Base-by-base conservation (phyloP, 2,888 invertebrate species). In the Meteorus colon region DNA sequence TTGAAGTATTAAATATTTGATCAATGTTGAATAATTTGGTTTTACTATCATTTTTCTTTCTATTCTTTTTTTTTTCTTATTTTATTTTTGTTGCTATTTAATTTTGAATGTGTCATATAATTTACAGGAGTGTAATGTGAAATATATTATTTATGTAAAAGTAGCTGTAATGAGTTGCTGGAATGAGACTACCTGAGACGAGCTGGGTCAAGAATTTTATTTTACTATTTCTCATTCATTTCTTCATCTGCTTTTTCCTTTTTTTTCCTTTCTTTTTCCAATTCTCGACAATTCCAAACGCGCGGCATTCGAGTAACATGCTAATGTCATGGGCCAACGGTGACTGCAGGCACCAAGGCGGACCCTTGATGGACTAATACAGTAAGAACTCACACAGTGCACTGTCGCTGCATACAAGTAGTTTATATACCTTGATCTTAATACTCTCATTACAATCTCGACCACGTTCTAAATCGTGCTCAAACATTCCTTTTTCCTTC, bases 401-500 rank as follows among this genome's bases (percentile, higher is more conserved):
- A 41, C 41, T 41, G 41, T 12, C 41, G 12, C 4, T 10, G 41
- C 41, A 41, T 41, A 8, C 12, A 41, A 41, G 41, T 41, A 41
- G 41, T 41, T 12, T 41, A 41, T 12, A 41, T 41, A 41, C 41
- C 41, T 41, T 41, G 8, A 12, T 41, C 65, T 77, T 85, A 86
- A 86, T 82, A 83, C 82, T 82, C 82, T 82, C 81, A 83, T 84
- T 80, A 77, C 78, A 63, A 75, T 81, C 84, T 67, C 59, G 65
- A 77, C 80, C 86, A 86, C 85, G 86, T 85, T 74, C 51, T 66
- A 72, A 80, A 82, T 82, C 86, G 84, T 85, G 84, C 79, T 78
- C 16, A 45, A 31, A 78, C 79, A 82, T 69, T 69, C 74, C 71
- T 48, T 16, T 16, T 16, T 16, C 48, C 4, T 48, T 4, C 16